These are phyloP conservation scores for Halocynthia aurantium DNA, from an alignment of 23 tunicate species.

Conservation along the genomic window DNA sequence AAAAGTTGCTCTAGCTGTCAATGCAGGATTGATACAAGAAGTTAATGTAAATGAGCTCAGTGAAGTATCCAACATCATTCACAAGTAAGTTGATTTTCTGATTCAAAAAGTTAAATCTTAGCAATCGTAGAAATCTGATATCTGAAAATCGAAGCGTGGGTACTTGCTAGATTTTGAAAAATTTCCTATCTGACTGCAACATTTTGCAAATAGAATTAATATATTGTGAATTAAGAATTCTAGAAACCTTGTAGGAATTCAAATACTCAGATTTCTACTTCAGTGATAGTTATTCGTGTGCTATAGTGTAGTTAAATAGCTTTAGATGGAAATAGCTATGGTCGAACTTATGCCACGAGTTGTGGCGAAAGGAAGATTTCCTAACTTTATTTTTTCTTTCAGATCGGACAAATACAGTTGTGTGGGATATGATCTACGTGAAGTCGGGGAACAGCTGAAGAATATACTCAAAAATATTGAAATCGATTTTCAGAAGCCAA, in stretches of 20 bases:
- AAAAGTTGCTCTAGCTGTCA: constrained; percentile 47
- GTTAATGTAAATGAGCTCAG: not conserved
- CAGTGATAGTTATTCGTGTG: too few species aligned
- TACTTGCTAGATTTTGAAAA: too few species aligned
- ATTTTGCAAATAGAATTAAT: not conserved
- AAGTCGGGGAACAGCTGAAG: constrained; percentile 21
- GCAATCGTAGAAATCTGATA: too few species aligned
- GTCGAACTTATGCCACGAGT: too few species aligned
- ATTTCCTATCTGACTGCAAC: not conserved
- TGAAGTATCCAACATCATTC: too few species aligned
- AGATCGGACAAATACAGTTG: constrained; percentile 23
- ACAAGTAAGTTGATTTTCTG: too few species aligned
- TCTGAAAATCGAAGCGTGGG: too few species aligned
- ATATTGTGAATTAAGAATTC: not conserved
- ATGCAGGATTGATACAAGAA: not conserved
- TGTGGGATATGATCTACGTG: constrained; percentile 68
- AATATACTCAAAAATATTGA: constrained; percentile 13
- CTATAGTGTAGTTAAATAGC: too few species aligned
- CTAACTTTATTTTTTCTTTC: not conserved
- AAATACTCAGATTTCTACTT: not conserved
- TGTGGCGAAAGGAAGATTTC: too few species aligned
- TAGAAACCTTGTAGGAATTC: not conserved
- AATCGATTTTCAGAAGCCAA: constrained; percentile 23
- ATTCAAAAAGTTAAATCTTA: too few species aligned
- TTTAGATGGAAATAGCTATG: too few species aligned